Base-by-base conservation (phyloP, 2,888 invertebrate species). In the Smittia sp. region DNA sequence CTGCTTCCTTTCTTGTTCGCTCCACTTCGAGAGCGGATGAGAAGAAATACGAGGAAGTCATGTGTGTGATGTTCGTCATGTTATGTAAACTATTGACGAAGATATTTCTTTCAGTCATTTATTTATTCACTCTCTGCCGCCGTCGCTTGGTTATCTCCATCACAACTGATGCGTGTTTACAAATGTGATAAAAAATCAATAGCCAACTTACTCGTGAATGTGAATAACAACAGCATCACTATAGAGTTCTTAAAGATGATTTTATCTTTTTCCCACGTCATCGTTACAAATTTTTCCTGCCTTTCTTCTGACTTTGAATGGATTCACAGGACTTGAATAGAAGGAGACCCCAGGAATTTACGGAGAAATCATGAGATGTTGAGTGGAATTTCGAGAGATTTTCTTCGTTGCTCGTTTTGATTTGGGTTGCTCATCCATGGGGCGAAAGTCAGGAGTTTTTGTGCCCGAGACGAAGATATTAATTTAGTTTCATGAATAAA, bases 251-350 rank as follows among this genome's bases (percentile, higher is more conserved):
- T 72, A 39, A 72, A 72, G 72, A 72, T 62, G 62, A 72, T 72
- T 72, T 72, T 72, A 72, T 72, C 72, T 72, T 62, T 72, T 24
- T 72, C 72, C 25, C n/a, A 63, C 72, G 38, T 72, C 72, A 62
- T 72, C n/a, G 3, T 69, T 39, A 20, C 22, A 13, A 41, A 46
- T 46, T 46, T 46, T n/a, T 46, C 4, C 15, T n/a, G n/a, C n/a
- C n/a, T n/a, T n/a, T 46, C 15, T 46, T 13, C 46, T 69, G 46
- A 46, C 52, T 65, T 1, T 27, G 65, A 32, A 24, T 27, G 22
- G 18, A 62, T 62, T 62, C 24, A 24, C 22, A n/a, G 7, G 32
- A 27, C 32, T 18, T 65, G 65, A 27, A 15, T 9, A 65, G 27
- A 2, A 63, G 27, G 25, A 63, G 20, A 58, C 20, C 9, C 4